Conservation (phyloP, 1,140 invertebrate species). For the Tribolium madens region DNA sequence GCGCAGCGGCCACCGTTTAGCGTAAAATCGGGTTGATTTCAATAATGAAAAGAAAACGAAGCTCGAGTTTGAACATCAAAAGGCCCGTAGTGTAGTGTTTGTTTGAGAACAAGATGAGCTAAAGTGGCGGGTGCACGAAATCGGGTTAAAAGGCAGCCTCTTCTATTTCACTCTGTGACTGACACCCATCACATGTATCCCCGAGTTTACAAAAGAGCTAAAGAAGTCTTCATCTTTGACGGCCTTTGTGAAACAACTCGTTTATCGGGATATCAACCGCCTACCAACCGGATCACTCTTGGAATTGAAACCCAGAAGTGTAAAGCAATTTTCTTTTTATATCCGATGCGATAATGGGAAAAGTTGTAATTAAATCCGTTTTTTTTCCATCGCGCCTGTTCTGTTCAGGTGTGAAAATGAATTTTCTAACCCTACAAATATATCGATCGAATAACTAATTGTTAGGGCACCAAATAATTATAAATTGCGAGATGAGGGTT, state of each 20-base stretch:
- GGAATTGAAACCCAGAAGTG: conserved; percentile 40
- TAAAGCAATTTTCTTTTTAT: conserved; percentile 43
- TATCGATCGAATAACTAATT: background rate
- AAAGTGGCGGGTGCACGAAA: conserved; percentile 33
- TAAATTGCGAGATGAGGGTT: background rate
- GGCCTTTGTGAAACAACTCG: conserved; percentile 43
- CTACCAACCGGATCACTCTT: conserved; percentile 35
- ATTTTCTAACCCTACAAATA: conserved; percentile 31
- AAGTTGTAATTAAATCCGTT: conserved; percentile 28
- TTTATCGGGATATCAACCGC: conserved; percentile 44
- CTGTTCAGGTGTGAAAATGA: conserved; percentile 29
- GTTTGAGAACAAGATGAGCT: conserved; percentile 38
- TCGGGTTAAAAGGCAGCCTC: conserved; percentile 35
- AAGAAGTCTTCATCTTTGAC: conserved; percentile 40
- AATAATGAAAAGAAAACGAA: conserved; percentile 35
- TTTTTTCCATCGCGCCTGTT: conserved; percentile 11
- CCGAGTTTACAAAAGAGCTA: conserved; percentile 40
- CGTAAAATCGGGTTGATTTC: conserved; percentile 22
- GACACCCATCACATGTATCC: conserved; percentile 44
- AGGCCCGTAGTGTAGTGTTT: conserved; percentile 33
- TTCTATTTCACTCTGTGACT: conserved; percentile 40
- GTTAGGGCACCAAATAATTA: background rate
- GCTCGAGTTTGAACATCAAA: conserved; percentile 28
- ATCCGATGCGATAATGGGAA: conserved; percentile 38
- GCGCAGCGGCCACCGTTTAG: conserved; percentile 1